Evolutionary conservation across 2,113 vertebrate species (phyloP), one percentile per base, ranked within the genome.

Genomic region (Oryzias javanicus): DNA sequence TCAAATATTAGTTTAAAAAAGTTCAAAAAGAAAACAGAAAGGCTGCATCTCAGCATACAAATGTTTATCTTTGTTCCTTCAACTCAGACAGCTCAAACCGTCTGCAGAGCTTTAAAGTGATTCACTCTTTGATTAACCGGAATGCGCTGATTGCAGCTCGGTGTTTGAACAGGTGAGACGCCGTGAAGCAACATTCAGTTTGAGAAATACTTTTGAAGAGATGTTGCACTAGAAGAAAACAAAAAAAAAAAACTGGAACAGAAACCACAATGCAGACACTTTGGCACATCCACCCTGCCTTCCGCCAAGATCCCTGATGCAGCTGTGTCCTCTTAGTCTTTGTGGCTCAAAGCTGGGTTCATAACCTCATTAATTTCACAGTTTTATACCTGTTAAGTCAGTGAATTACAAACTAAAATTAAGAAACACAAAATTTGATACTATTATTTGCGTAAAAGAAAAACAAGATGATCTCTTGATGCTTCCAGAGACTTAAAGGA

Each of bases 181-280:
- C 40, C 29, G 54, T 66, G 40, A 42, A 50, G 41, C 54, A 66
- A 29, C 35, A 62, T 17, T 48, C 50, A 35, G 4, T 35, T 49
- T 72, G 25, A 57, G 24, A 60, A 71, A 51, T 8, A 16, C 1
- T 53, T 58, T 7, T 50, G n/a, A 54, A 58, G 44, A 63, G 14
- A 46, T 42, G 44, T 18, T 42, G 19, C 13, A n/a, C 8, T 13
- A 3, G 4, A 2, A 4, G 13, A 48, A 27, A 27, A 25, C 4
- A 25, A 49, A 45, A 17, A 52, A 25, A 25, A 13, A 29, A 13
- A 25, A 22, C 15, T 13, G 18, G 6, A 52, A 51, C 42, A 42
- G 44, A 76, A 50, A 74, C 47, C 49, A 65, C 50, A 68, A 55
- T 50, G 20, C 20, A 25, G 46, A 40, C 64, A 17, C 46, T 59